A percentile compares a stretch with the other conserved stretches of the same genome.
Evolutionary conservation across 2,797 vertebrate species (phyloP).

Genomic region (Eupleurogrammus muticus): DNA sequence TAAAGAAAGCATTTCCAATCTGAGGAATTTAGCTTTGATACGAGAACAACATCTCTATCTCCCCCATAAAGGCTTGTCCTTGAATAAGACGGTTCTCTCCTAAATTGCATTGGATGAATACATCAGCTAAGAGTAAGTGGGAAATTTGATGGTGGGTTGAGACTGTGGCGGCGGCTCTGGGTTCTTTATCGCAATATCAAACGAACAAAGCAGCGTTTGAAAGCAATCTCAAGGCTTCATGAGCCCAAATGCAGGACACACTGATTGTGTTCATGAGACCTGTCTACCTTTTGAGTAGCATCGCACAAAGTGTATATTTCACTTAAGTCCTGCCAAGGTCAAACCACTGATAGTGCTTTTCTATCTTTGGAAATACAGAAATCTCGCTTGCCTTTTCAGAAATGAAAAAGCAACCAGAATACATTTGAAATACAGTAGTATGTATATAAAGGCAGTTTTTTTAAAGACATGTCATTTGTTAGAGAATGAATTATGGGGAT

Average conservation of each 20-base stretch:
- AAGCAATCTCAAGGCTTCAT: not conserved
- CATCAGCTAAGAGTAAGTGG: constrained; percentile 6
- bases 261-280: not conserved
- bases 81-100: constrained; percentile 4
- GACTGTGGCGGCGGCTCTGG: not conserved
- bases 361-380: not conserved
- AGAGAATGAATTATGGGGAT: not conserved
- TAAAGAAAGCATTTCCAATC: not conserved
- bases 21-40: not conserved
- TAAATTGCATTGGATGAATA: constrained; percentile 17
- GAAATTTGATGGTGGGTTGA: constrained; percentile 1
- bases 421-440: constrained; percentile 9
- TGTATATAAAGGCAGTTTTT: not conserved
- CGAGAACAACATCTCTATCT: not conserved
- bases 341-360: not conserved
- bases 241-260: not conserved
- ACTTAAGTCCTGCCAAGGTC: constrained; percentile 14
- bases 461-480: not conserved
- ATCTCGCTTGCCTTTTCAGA: not conserved
- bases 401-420: constrained; percentile 14
- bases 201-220: not conserved
- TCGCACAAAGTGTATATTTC: not conserved
- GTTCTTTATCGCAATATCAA: not conserved
- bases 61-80: constrained; percentile 5
- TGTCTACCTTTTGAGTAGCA: not conserved